These are phyloP conservation scores for Latrodectus hesperus DNA, from an alignment of 2,888 invertebrate genomes.

Conservation along the genomic window DNA sequence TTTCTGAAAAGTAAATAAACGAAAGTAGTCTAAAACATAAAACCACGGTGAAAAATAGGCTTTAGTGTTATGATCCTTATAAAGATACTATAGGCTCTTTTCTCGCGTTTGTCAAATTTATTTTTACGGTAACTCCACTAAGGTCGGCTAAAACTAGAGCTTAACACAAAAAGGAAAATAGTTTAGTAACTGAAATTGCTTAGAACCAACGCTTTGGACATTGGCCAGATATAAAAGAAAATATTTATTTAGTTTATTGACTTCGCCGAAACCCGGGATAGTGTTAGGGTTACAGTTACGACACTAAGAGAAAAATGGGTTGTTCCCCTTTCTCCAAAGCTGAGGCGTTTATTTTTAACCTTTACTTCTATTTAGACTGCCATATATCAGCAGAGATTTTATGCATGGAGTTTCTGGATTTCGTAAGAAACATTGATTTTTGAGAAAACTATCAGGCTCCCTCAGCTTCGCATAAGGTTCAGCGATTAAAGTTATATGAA, in stretches of 20 bases:
- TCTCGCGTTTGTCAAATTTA: background rate
- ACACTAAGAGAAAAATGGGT: background rate
- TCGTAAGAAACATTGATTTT: too few species aligned
- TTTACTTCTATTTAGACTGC: background rate
- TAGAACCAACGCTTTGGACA: conserved; percentile 31
- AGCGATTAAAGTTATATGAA: too few species aligned
- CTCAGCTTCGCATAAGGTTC: too few species aligned
- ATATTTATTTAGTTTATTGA: conserved; percentile 13
- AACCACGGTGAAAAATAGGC: too few species aligned
- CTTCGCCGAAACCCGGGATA: too few species aligned
- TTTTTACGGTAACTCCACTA: background rate
- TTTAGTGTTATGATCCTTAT: background rate
- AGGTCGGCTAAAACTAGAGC: background rate
- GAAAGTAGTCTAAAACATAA: too few species aligned
- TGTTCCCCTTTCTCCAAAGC: background rate
- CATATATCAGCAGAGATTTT: background rate
- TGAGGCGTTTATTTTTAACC: background rate
- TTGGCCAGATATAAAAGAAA: conserved; percentile 27
- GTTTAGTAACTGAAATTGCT: conserved; percentile 3
- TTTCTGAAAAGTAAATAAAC: too few species aligned
- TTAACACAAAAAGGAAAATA: conserved; percentile 1
- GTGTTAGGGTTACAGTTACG: background rate
- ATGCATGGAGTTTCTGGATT: too few species aligned
- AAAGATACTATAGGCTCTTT: background rate
- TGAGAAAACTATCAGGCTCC: too few species aligned